Evolutionary conservation across 2,797 vertebrate genomes (phyloP).

Genomic region (Falco berigora): DNA sequence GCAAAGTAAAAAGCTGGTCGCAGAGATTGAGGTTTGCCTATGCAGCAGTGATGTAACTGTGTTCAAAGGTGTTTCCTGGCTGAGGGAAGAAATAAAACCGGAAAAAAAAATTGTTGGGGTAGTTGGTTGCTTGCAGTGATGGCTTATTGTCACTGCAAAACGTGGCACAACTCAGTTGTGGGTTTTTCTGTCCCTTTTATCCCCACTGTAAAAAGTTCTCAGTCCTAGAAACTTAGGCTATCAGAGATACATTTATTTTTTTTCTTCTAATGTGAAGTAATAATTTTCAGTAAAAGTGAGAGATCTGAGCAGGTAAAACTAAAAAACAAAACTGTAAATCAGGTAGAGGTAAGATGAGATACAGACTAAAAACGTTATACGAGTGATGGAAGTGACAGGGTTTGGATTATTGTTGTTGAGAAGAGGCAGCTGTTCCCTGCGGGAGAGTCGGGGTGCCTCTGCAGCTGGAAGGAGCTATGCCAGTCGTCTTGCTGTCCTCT

Average conservation of each 20-base stretch:
- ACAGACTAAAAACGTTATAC: accelerated
- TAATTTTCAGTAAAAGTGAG: background rate
- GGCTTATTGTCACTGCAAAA: background rate
- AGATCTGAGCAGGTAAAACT: background rate
- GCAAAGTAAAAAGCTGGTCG: background rate
- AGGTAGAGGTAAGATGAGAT: background rate
- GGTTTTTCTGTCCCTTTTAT: background rate
- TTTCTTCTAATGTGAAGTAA: background rate
- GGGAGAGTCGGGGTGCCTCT: background rate
- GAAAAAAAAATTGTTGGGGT: background rate
- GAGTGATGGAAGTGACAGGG: accelerated
- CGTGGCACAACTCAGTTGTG: accelerated
- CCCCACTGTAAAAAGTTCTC: background rate
- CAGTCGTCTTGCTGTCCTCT: accelerated
- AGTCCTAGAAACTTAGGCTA: background rate
- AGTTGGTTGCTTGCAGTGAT: background rate
- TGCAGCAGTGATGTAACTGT: background rate
- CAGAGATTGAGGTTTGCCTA: background rate
- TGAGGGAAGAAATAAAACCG: background rate
- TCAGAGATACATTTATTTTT: background rate
- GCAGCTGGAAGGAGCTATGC: background rate
- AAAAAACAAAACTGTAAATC: background rate
- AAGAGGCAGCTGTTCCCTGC: background rate
- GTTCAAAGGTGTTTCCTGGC: background rate
- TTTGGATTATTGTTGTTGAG: background rate